Evolutionary conservation across 2,113 vertebrate species (phyloP).

Genomic region (Alligator mississippiensis): DNA sequence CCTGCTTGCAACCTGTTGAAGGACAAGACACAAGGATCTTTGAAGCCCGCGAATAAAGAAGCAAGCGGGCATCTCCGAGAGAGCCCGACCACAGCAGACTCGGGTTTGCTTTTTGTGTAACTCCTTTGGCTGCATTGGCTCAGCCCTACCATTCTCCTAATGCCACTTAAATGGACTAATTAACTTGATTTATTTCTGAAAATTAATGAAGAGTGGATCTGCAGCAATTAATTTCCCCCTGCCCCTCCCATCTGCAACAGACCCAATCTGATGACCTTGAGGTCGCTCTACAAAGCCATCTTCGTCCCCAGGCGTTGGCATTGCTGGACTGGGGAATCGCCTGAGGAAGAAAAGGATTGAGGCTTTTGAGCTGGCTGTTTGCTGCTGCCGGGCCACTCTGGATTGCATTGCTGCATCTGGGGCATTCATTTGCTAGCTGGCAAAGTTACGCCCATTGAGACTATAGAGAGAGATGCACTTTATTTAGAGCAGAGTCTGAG

Average conservation of each 20-base stretch:
- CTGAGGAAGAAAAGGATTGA: not conserved
- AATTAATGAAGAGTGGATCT: not conserved
- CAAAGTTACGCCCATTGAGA: not conserved
- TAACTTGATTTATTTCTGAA: not conserved
- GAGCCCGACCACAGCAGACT: not conserved
- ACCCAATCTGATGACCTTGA: not conserved
- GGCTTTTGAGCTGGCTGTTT: accelerated
- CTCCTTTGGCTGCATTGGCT: not conserved
- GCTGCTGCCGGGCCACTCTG: accelerated
- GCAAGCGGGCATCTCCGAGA: not conserved
- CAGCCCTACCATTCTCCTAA: not conserved
- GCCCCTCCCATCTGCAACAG: not conserved
- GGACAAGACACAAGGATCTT: not conserved
- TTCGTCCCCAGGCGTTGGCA: accelerated
- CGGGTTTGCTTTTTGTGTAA: not conserved
- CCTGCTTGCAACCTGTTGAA: not conserved
- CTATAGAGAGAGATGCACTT: not conserved
- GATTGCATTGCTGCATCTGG: not conserved
- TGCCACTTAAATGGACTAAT: not conserved
- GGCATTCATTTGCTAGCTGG: not conserved
- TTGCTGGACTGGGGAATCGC: not conserved
- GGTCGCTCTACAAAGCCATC: not conserved
- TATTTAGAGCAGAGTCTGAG: not conserved
- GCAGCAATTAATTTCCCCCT: not conserved
- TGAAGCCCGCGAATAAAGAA: not conserved